These are phyloP conservation scores for Takifugu flavidus DNA, from an alignment of 2,113 vertebrate genomes.

Conservation along the genomic window DNA sequence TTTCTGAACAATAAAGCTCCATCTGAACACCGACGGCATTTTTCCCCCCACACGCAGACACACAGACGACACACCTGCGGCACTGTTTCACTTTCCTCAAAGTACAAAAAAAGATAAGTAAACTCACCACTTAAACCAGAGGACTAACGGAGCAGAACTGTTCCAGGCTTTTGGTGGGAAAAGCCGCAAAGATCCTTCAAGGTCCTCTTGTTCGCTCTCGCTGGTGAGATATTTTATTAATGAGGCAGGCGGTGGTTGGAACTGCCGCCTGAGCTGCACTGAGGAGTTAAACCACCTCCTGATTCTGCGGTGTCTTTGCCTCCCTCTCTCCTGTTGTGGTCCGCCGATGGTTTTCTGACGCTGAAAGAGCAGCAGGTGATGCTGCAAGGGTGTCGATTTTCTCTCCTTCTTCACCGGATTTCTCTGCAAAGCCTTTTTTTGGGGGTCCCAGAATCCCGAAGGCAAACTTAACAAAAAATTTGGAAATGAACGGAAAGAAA, in stretches of 20 bases:
- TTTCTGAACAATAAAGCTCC: slow-evolving; percentile 10
- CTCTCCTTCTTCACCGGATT: not conserved
- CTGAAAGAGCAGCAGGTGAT: slow-evolving; percentile 33
- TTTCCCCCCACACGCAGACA: not conserved
- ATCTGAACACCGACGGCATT: not conserved
- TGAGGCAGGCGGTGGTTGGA: slow-evolving; percentile 14
- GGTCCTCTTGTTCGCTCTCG: slow-evolving; percentile 1
- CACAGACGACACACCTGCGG: not conserved
- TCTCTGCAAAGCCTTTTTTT: slow-evolving; percentile 21
- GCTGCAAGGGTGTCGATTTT: slow-evolving; percentile 12
- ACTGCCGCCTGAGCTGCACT: slow-evolving; percentile 15
- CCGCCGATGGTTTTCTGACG: not conserved
- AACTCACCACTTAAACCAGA: slow-evolving; percentile 34
- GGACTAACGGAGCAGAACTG: not conserved
- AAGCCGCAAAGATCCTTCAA: slow-evolving; percentile 16
- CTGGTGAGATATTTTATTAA: slow-evolving; percentile 12
- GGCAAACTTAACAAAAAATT: not conserved
- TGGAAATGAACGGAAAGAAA: not conserved
- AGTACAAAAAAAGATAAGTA: not conserved
- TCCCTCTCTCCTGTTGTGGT: not conserved
- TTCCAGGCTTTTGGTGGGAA: slow-evolving; percentile 1
- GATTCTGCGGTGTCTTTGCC: slow-evolving; percentile 1
- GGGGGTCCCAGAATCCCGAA: slow-evolving; percentile 1
- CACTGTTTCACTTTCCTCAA: not conserved
- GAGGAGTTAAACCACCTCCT: slow-evolving; percentile 26